Conservation (phyloP, 2,888 invertebrate species). For the Pristionchus exspectatus region DNA sequence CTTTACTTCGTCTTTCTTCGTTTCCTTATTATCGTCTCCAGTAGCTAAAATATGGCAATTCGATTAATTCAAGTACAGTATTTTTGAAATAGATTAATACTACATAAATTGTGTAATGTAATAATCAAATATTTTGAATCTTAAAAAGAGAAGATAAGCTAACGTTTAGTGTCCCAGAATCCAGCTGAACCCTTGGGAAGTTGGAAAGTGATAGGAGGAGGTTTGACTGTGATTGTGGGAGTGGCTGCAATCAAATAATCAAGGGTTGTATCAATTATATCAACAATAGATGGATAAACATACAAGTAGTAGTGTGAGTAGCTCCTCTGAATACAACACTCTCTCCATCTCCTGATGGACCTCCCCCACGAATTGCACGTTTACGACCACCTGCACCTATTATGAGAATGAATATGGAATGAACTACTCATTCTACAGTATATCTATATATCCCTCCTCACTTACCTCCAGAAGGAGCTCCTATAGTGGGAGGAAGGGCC, state of each 20-base stretch:
- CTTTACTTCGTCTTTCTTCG: not conserved
- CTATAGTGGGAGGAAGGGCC: constrained; percentile 29
- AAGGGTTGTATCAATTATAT: not conserved
- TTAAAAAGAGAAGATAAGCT: not conserved
- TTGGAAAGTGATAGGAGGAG: constrained; percentile 48
- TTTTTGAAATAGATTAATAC: not conserved
- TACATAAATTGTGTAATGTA: no score
- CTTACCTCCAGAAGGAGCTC: constrained; percentile 37
- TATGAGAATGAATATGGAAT: not conserved
- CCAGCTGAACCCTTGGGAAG: constrained; percentile 48
- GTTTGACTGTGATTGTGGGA: constrained; percentile 35
- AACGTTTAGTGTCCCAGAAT: constrained; percentile 53
- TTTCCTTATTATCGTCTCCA: constrained; percentile 5
- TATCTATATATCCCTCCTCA: not conserved
- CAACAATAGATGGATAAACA: not conserved
- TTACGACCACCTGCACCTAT: constrained; percentile 51
- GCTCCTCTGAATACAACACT: constrained; percentile 53
- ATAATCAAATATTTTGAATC: not conserved
- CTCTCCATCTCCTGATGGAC: constrained; percentile 53
- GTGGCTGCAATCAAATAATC: not conserved
- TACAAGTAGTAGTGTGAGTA: not conserved
- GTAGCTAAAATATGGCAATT: not conserved
- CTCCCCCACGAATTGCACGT: constrained; percentile 56
- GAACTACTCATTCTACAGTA: not conserved
- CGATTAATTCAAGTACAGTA: not conserved